A percentile compares a stretch with the other conserved stretches of the same genome.
Conservation (phyloP, 2,888 invertebrate species). For the Leptinotarsa peninsularis region DNA sequence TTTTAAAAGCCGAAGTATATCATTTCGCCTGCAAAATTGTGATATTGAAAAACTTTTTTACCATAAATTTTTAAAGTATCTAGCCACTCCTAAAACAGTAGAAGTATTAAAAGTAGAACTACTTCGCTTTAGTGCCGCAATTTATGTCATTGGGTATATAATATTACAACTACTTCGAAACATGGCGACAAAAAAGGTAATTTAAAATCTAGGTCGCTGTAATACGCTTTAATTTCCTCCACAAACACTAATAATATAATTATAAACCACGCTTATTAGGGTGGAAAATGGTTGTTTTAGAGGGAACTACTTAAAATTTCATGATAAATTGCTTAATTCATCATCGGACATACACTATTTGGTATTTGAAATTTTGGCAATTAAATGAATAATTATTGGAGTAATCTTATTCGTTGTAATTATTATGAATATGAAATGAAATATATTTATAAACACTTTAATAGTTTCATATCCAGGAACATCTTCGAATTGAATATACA, state of each 20-base stretch:
- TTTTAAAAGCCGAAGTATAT: conserved; percentile 15
- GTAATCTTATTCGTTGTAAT: too few relatives aligned
- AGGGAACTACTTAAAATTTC: conserved; percentile 12
- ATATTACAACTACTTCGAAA: conserved; percentile 22
- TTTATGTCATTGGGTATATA: conserved; percentile 23
- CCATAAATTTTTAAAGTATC: conserved; percentile 10
- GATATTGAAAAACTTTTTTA: conserved; percentile 25
- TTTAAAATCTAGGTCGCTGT: conserved; percentile 14
- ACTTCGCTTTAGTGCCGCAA: conserved; percentile 8
- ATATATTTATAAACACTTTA: too few relatives aligned
- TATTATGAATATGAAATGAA: too few relatives aligned
- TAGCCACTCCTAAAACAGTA: conserved; percentile 5
- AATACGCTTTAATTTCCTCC: conserved; percentile 1
- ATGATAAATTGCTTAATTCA: not conserved
- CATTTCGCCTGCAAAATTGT: conserved; percentile 11
- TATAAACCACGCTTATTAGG: conserved; percentile 12
- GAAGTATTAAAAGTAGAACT: conserved; percentile 5
- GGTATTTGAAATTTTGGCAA: not conserved
- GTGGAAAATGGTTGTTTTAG: conserved; percentile 6
- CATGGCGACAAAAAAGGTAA: conserved; percentile 22
- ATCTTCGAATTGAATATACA: too few relatives aligned
- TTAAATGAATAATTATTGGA: too few relatives aligned
- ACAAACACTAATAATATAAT: conserved; percentile 19
- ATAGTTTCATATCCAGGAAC: too few relatives aligned
- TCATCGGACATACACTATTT: not conserved